phyloP scores from a whole-genome alignment of 2,113 vertebrate species.

The Sylvilagus bachmani region DNA sequence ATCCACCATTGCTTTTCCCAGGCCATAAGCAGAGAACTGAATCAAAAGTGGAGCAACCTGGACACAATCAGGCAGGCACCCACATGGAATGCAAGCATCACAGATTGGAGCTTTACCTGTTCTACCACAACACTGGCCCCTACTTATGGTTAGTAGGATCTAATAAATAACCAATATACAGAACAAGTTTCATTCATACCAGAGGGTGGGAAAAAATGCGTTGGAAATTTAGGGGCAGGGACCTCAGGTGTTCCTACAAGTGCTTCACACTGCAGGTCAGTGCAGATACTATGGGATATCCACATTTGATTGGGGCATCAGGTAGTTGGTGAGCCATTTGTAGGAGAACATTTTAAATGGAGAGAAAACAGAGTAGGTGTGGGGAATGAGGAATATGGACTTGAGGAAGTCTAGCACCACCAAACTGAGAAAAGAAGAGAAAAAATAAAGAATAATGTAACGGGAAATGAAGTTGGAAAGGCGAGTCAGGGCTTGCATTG shows the following conservation, averaged over 20 bases:
- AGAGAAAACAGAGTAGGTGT: background rate
- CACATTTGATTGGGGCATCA: background rate
- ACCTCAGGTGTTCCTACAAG: background rate
- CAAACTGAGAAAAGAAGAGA: background rate
- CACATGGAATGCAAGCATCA: too few species aligned
- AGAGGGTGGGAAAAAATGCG: background rate
- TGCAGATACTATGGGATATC: background rate
- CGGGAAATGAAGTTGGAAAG: background rate
- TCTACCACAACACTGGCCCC: too few species aligned
- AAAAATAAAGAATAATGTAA: background rate
- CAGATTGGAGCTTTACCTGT: too few species aligned
- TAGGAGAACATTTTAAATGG: background rate
- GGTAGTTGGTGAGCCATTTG: background rate
- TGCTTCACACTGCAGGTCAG: background rate
- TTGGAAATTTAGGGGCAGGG: background rate
- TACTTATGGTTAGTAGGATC: background rate
- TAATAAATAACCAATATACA: background rate
- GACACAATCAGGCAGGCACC: too few species aligned
- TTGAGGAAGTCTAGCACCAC: background rate
- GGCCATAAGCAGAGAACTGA: too few species aligned
- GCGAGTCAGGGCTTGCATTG: background rate
- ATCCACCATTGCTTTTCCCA: too few species aligned
- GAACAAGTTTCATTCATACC: background rate
- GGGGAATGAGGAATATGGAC: background rate
- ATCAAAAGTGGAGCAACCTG: too few species aligned